Evolutionary conservation across 2,888 invertebrate species (phyloP).

Genomic region (Morpho deidamia): DNA sequence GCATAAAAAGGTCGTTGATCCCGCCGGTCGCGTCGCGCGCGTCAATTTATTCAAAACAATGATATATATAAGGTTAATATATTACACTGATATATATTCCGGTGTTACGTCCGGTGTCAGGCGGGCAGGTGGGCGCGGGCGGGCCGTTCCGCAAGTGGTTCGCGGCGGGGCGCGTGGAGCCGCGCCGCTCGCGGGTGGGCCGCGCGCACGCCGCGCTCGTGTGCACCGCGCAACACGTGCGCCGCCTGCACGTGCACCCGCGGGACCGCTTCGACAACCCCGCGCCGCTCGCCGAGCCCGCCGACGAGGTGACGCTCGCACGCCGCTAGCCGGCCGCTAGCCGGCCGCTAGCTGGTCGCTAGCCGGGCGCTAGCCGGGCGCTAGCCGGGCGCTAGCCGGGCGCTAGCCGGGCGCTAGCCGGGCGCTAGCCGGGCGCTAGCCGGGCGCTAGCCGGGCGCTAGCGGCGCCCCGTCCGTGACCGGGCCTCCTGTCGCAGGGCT

Average conservation of each 20-base stretch:
- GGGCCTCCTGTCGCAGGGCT: conserved; percentile 77
- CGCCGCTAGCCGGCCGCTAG: too few relatives aligned
- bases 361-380: too few relatives aligned
- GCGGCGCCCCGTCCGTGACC: conserved; percentile 39
- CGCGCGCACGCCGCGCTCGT: conserved; percentile 80
- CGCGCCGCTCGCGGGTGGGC: conserved; percentile 40
- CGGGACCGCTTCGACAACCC: conserved; percentile 93
- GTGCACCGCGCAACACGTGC: conserved; percentile 83
- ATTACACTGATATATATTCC: too few relatives aligned
- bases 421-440: too few relatives aligned
- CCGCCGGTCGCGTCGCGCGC: too few relatives aligned
- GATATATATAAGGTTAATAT: too few relatives aligned
- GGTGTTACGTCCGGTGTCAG: conserved; percentile 30
- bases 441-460: too few relatives aligned
- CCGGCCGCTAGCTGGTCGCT: too few relatives aligned
- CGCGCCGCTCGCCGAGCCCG: conserved; percentile 40
- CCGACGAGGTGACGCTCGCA: conserved; percentile 18
- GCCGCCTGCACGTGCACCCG: conserved; percentile 91
- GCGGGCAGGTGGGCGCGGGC: conserved; percentile 88
- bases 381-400: too few relatives aligned
- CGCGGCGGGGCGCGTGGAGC: conserved; percentile 86
- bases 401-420: too few relatives aligned
- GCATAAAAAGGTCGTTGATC: too few relatives aligned
- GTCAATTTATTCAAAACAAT: too few relatives aligned
- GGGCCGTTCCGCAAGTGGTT: conserved; percentile 92